Percentiles rank a stretch among this genome's conserved stretches.
phyloP scores from a whole-genome alignment of 2,113 vertebrate species.

The Paralichthys olivaceus region DNA sequence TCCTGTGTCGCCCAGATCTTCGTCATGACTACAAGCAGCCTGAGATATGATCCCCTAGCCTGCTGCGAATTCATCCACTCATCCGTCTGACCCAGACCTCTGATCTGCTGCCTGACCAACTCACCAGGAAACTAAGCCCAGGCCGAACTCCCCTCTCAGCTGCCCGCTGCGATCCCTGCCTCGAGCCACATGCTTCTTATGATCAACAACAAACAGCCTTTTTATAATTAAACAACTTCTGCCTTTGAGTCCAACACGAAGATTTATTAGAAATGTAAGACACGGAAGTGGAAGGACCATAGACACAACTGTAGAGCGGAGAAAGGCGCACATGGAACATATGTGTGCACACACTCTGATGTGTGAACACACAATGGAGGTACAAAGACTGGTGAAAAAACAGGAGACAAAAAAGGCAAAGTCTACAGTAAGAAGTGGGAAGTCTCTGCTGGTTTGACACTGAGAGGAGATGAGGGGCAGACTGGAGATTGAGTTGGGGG shows the following conservation, averaged over 20 bases:
- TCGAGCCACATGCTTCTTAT: background rate
- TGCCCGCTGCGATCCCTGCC: no score
- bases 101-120: background rate
- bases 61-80: background rate
- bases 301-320: slow-evolving; percentile 25
- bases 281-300: slow-evolving; percentile 50
- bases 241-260: background rate
- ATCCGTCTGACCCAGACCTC: background rate
- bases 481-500: slow-evolving; percentile 21
- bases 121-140: background rate
- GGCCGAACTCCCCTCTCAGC: background rate
- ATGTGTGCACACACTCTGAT: slow-evolving; percentile 20
- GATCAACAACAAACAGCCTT: background rate
- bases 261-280: background rate
- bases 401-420: background rate
- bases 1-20: background rate
- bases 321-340: slow-evolving; percentile 22
- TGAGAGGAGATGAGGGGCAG: slow-evolving; percentile 31
- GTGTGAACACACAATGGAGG: slow-evolving; percentile 20
- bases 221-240: background rate
- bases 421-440: background rate
- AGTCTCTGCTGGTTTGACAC: slow-evolving; percentile 41
- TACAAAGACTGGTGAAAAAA: slow-evolving; percentile 3
- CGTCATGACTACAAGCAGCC: background rate
- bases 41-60: background rate